A percentile compares a stretch with the other conserved stretches of the same genome.
Evolutionary conservation across 2,113 vertebrate genomes (phyloP).

Genomic region (Chloropsis hardwickii): DNA sequence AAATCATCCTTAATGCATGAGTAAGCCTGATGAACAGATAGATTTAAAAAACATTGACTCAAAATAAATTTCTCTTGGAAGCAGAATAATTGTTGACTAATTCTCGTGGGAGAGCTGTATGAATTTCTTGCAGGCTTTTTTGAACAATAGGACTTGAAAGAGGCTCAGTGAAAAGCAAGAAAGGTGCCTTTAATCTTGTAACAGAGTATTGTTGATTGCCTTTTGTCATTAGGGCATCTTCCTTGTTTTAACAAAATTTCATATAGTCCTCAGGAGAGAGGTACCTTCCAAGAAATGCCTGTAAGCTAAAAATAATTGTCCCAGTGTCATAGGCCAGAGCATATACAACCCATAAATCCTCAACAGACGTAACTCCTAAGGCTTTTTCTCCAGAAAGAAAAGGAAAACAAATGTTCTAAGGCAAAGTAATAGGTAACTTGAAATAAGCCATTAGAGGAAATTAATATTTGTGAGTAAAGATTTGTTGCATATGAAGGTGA

Average conservation of each 20-base stretch:
- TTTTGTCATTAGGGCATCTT: background rate
- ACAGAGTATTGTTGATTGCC: background rate
- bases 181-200: background rate
- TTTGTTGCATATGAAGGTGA: background rate
- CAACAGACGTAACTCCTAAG: background rate
- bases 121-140: slow-evolving; percentile 29
- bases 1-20: slow-evolving; percentile 65
- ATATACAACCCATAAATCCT: background rate
- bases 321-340: background rate
- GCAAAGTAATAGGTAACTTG: background rate
- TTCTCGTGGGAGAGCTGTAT: slow-evolving; percentile 20
- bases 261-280: background rate
- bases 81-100: slow-evolving; percentile 52
- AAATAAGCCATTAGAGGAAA: background rate
- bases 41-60: slow-evolving; percentile 62
- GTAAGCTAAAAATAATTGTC: background rate
- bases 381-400: background rate
- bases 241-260: background rate
- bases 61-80: slow-evolving; percentile 58
- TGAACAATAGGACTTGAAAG: slow-evolving; percentile 14
- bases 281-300: background rate
- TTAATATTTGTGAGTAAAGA: background rate
- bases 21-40: slow-evolving; percentile 49
- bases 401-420: background rate
- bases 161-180: background rate